Evolutionary conservation across 2,113 vertebrate species (phyloP).

Genomic region (Brevimyrus niger): DNA sequence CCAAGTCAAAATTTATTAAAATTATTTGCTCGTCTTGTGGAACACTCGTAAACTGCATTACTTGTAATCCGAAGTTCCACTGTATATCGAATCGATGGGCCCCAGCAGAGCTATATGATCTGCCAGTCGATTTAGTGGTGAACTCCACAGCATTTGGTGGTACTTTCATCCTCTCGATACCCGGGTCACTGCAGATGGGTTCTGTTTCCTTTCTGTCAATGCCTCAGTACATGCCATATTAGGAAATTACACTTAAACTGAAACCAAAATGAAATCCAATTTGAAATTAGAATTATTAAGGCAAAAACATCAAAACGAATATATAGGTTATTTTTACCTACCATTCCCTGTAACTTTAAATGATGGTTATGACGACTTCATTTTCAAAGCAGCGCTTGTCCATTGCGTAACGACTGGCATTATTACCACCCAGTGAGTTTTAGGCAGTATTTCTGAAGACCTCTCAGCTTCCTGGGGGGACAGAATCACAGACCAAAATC

Average conservation of each 20-base stretch:
- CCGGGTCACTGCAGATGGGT: neutral
- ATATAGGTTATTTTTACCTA: neutral
- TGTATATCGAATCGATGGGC: conserved; percentile 5
- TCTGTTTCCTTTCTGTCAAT: neutral
- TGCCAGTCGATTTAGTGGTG: conserved; percentile 17
- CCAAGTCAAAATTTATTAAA: too few species aligned
- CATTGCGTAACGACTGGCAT: neutral
- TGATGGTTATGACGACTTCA: neutral
- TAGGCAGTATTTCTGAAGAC: neutral
- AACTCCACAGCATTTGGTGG: neutral
- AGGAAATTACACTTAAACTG: neutral
- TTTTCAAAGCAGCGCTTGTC: neutral
- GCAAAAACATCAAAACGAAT: neutral
- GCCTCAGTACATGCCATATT: neutral
- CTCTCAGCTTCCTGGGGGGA: neutral
- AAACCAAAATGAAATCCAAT: neutral
- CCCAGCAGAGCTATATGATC: conserved; percentile 8
- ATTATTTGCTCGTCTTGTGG: too few species aligned
- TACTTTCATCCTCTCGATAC: neutral
- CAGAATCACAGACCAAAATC: neutral
- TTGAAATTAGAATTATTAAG: neutral
- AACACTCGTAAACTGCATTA: too few species aligned
- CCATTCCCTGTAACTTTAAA: neutral
- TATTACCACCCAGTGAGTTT: neutral
- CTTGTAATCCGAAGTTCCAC: too few species aligned